Evolutionary conservation across 92 coral and sea anemone genomes (phyloP).

Genomic region (Paragorgia papillata): DNA sequence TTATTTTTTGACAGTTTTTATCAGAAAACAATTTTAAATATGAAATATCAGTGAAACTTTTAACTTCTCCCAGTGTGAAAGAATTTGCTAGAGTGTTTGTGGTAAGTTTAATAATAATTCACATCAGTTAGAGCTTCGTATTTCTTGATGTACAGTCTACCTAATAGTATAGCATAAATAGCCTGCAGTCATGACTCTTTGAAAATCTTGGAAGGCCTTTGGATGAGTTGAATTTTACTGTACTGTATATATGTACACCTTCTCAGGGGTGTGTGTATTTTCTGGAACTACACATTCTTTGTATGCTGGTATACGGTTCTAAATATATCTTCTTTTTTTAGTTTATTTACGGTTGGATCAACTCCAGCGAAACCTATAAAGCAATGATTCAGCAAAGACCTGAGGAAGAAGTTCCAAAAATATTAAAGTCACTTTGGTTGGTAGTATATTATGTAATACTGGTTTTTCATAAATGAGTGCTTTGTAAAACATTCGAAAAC

Average conservation of each 20-base stretch:
- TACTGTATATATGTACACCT: no score
- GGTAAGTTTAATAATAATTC: no score
- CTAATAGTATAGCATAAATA: no score
- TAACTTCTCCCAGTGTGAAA: slow-evolving; percentile 88
- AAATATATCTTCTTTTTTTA: slow-evolving; percentile 23
- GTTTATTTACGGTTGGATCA: slow-evolving; percentile 72
- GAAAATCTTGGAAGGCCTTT: no score
- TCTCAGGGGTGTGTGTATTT: no score
- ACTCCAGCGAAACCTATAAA: slow-evolving; percentile 59
- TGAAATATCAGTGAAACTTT: slow-evolving; percentile 72
- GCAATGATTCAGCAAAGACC: slow-evolving; percentile 63
- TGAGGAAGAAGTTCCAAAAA: slow-evolving; percentile 78
- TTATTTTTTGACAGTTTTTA: slow-evolving; percentile 61
- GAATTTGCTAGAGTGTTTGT: slow-evolving; percentile 79
- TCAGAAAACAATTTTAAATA: slow-evolving; percentile 85
- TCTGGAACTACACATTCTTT: no score
- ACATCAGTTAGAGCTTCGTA: no score
- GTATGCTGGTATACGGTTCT: no score
- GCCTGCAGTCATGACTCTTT: no score
- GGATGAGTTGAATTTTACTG: no score
- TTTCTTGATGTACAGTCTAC: no score
- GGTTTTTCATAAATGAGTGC: neutral
- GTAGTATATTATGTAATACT: neutral
- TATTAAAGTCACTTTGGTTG: slow-evolving; percentile 75
- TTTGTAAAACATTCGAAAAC: neutral